Evolutionary conservation across 2,113 vertebrate species (phyloP).

Genomic region (Pedionomus torquatus): DNA sequence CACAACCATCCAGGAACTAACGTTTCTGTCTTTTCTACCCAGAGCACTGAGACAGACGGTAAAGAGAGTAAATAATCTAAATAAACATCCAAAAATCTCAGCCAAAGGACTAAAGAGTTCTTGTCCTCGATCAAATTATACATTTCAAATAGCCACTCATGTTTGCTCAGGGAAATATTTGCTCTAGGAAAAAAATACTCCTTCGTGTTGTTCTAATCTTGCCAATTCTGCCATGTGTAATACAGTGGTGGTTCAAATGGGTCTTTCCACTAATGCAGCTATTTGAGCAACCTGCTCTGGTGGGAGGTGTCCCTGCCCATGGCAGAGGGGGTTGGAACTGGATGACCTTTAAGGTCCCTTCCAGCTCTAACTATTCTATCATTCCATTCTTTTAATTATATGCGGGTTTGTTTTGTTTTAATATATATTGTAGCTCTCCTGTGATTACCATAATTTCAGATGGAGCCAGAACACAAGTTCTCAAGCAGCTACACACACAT

Average conservation of each 20-base stretch:
- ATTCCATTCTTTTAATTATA: not conserved
- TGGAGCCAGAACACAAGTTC: not conserved
- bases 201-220: not conserved
- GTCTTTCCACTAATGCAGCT: not conserved
- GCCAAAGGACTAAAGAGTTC: not conserved
- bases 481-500: not conserved
- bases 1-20: not conserved
- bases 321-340: too few species aligned
- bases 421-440: not conserved
- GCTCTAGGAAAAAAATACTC: not conserved
- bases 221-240: not conserved
- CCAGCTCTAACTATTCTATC: too few species aligned
- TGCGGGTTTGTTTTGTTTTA: not conserved
- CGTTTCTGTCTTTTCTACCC: rapidly evolving
- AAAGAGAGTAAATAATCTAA: not conserved
- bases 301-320: too few species aligned
- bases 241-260: not conserved
- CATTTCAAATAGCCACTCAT: not conserved
- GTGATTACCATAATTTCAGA: not conserved
- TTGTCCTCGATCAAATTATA: not conserved
- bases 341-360: too few species aligned
- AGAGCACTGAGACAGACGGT: not conserved
- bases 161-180: not conserved
- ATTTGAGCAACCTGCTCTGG: too few species aligned
- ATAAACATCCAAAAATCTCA: not conserved